These are phyloP conservation scores for Phenganax stokvisi DNA, from an alignment of 92 coral and sea anemone genomes.

Conservation along the genomic window DNA sequence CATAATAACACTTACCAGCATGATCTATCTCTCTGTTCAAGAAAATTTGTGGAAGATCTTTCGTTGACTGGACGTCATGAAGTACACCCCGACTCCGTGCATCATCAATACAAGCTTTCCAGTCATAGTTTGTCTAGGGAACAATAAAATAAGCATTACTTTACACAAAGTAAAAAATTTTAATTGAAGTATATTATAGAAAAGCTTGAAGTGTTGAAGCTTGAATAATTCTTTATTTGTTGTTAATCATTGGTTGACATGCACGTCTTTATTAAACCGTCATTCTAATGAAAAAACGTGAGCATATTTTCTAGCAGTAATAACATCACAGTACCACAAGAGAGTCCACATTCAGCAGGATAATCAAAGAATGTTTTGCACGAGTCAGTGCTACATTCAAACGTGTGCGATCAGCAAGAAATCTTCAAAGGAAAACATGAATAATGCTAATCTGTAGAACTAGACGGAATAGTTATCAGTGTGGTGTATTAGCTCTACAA, in stretches of 20 bases:
- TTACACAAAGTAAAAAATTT: neutral
- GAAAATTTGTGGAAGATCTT: constrained; percentile 15
- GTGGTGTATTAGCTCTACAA: no score
- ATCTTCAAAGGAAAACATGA: constrained; percentile 42
- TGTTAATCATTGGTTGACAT: no score
- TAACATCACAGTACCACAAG: constrained; percentile 52
- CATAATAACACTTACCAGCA: neutral
- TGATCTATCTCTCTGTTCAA: neutral
- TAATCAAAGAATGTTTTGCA: constrained; percentile 72
- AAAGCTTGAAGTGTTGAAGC: no score
- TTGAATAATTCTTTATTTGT: no score
- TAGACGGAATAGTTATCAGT: neutral
- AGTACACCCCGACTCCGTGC: constrained; percentile 42
- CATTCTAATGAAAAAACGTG: neutral
- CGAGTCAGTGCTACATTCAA: constrained; percentile 91
- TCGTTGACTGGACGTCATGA: constrained; percentile 16
- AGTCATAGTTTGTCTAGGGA: constrained; percentile 35
- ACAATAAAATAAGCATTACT: neutral
- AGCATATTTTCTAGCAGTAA: neutral
- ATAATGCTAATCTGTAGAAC: neutral
- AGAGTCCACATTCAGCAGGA: constrained; percentile 69
- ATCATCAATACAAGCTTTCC: constrained; percentile 49
- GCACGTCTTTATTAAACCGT: neutral
- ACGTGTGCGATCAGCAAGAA: constrained; percentile 69
- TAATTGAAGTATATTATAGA: neutral